phyloP scores from a whole-genome alignment of 1,140 invertebrate species.

The Lordiphosa clarofinis region DNA sequence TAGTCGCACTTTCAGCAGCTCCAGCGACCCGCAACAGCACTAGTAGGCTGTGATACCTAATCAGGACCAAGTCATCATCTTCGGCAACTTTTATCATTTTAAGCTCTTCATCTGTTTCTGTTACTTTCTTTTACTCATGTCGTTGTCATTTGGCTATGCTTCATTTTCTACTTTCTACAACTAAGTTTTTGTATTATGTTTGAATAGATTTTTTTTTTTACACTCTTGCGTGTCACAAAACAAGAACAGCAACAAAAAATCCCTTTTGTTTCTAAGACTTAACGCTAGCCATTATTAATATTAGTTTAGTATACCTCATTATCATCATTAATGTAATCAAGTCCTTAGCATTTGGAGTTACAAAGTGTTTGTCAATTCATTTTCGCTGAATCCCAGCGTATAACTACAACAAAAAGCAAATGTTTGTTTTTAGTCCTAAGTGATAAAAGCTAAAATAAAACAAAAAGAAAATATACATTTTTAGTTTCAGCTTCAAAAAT shows the following conservation, averaged over 20 bases:
- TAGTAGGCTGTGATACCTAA: slow-evolving; percentile 45
- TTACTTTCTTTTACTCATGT: slow-evolving; percentile 29
- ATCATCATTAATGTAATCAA: slow-evolving; percentile 37
- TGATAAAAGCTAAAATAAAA: slow-evolving; percentile 8
- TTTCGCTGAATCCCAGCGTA: slow-evolving; percentile 13
- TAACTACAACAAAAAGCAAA: background rate
- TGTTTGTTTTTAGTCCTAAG: slow-evolving; percentile 40
- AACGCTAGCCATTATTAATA: slow-evolving; percentile 14
- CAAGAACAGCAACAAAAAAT: slow-evolving; percentile 28
- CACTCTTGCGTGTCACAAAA: slow-evolving; percentile 22
- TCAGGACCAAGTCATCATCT: slow-evolving; percentile 6
- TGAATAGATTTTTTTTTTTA: slow-evolving; percentile 16
- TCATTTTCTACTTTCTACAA: slow-evolving; percentile 21
- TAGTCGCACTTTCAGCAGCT: slow-evolving; percentile 69
- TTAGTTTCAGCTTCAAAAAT: too few relatives aligned
- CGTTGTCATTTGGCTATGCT: slow-evolving; percentile 39
- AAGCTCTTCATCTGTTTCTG: slow-evolving; percentile 17
- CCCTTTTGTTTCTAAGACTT: slow-evolving; percentile 52
- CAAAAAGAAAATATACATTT: too few relatives aligned
- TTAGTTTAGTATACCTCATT: too few relatives aligned
- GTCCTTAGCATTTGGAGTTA: slow-evolving; percentile 32
- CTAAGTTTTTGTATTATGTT: slow-evolving; percentile 45
- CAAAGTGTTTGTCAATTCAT: background rate
- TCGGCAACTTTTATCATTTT: slow-evolving; percentile 8
- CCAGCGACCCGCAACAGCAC: slow-evolving; percentile 33